Conservation (phyloP, 92 coral and sea anemone species). For the Ricordea florida region DNA sequence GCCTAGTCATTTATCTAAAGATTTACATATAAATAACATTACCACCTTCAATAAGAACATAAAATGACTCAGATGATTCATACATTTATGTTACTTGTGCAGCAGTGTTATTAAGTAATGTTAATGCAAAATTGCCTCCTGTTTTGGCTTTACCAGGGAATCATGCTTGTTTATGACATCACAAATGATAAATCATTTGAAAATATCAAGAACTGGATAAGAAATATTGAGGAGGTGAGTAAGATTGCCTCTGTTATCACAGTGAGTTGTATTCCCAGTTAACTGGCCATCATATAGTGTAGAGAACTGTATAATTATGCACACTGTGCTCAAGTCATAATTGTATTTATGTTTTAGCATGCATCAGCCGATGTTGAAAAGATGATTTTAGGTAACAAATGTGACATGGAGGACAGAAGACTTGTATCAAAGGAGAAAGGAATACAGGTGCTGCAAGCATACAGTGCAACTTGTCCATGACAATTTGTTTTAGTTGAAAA, state of each 20-base stretch:
- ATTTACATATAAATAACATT: too few relatives aligned
- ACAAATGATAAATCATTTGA: slow-evolving; percentile 96
- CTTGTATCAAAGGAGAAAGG: slow-evolving; percentile 94
- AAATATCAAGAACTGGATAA: slow-evolving; percentile 95
- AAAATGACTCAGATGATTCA: too few relatives aligned
- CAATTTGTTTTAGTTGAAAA: too few relatives aligned
- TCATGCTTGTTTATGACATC: slow-evolving; percentile 98
- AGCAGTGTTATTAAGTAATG: neutral
- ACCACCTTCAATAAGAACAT: too few relatives aligned
- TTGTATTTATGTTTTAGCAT: slow-evolving; percentile 63
- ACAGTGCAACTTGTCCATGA: neutral
- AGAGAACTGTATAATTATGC: neutral
- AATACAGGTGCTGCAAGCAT: slow-evolving; percentile 71
- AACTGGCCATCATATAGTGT: neutral
- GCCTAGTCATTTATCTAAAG: too few relatives aligned
- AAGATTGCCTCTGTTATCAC: neutral
- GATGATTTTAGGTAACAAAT: slow-evolving; percentile 97
- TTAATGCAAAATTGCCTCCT: neutral
- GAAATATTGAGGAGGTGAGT: slow-evolving; percentile 97
- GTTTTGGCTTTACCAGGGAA: slow-evolving; percentile 55
- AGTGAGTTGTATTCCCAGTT: too few relatives aligned
- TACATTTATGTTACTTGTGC: too few relatives aligned
- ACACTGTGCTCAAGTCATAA: neutral
- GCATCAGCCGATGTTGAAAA: slow-evolving; percentile 99
- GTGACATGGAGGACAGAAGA: slow-evolving; percentile 98